phyloP scores from a whole-genome alignment of 2,797 vertebrate genomes.

The Rachycentron canadum region DNA sequence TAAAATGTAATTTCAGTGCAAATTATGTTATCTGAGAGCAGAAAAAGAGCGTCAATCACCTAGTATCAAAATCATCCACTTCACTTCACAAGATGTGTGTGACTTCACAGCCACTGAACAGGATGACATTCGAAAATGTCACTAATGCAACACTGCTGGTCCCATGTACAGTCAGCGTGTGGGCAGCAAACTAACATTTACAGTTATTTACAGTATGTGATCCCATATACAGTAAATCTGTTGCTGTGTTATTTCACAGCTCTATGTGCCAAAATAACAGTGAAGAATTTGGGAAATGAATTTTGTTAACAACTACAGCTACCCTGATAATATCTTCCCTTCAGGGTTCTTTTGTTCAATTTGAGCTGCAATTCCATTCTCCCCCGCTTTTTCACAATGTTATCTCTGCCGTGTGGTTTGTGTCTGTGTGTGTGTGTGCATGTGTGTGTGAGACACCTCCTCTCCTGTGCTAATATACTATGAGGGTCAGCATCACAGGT shows the following conservation, averaged over 20 bases:
- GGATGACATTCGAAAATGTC: constrained; percentile 71
- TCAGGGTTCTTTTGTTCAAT: constrained; percentile 24
- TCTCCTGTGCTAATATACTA: constrained; percentile 35
- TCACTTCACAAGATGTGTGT: constrained; percentile 52
- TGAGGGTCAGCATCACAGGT: constrained; percentile 54
- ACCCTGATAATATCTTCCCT: constrained; percentile 1
- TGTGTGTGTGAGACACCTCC: constrained; percentile 29
- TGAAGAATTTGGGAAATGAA: constrained; percentile 12
- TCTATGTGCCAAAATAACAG: constrained; percentile 18
- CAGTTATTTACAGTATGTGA: not conserved
- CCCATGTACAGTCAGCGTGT: constrained; percentile 13
- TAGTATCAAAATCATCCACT: constrained; percentile 57
- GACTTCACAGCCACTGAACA: constrained; percentile 54
- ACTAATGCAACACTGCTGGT: constrained; percentile 22
- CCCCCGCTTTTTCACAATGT: not conserved
- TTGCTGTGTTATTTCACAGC: constrained; percentile 22
- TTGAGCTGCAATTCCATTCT: constrained; percentile 10
- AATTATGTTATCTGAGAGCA: constrained; percentile 52
- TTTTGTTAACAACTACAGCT: constrained; percentile 13
- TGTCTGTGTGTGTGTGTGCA: constrained; percentile 13
- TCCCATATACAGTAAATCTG: not conserved
- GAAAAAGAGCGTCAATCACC: constrained; percentile 60
- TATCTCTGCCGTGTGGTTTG: constrained; percentile 21
- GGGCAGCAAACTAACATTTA: constrained; percentile 8
- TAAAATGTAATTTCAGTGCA: constrained; percentile 53